Evolutionary conservation across 2,113 vertebrate genomes (phyloP).

Genomic region (Notarius lentiginosus): DNA sequence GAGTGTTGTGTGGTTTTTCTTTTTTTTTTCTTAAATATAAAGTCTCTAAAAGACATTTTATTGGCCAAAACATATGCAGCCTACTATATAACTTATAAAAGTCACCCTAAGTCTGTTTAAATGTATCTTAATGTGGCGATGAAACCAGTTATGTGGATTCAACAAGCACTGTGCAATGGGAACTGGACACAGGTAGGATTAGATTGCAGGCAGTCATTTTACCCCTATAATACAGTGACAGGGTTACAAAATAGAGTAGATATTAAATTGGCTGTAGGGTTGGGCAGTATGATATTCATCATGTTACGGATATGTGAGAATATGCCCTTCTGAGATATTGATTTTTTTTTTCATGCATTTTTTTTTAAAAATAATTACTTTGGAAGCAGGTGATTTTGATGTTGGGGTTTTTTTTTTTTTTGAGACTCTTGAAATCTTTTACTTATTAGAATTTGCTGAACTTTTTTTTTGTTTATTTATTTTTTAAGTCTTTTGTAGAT

Average conservation of each 20-base stretch:
- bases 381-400: not conserved
- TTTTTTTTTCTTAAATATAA: not conserved
- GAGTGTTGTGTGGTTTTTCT: not conserved
- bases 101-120: not conserved
- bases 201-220: not conserved
- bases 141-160: not conserved
- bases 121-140: not conserved
- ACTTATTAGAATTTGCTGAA: not conserved
- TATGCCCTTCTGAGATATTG: not conserved
- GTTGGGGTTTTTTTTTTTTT: not conserved
- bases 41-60: not conserved
- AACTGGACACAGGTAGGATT: not conserved
- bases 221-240: too few species aligned
- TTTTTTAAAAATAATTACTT: not conserved
- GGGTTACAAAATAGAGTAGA: not conserved
- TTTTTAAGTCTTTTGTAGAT: not conserved
- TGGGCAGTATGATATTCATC: not conserved
- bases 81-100: not conserved
- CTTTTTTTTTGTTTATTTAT: too few species aligned
- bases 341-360: not conserved
- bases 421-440: not conserved
- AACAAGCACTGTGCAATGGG: not conserved
- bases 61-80: not conserved
- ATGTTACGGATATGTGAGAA: not conserved
- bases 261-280: not conserved